Evolutionary conservation across 2,888 invertebrate species (phyloP).

Genomic region (Meta bourneti): DNA sequence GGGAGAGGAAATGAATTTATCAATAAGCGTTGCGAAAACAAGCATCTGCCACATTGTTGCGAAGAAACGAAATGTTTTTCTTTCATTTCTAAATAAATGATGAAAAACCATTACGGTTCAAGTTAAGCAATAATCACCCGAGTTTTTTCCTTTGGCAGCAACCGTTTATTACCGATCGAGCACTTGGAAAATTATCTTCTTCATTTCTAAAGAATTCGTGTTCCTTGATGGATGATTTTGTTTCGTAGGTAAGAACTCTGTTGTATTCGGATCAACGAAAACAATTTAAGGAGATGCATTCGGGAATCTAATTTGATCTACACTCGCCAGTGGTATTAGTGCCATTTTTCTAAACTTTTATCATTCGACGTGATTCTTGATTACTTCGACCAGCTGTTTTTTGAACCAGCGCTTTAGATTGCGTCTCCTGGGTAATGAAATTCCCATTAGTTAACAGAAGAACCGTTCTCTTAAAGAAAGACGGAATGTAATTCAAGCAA

Average conservation of each 20-base stretch:
- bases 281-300: too few species aligned
- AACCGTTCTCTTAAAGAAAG: too few species aligned
- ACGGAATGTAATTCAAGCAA: too few species aligned
- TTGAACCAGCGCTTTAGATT: too few species aligned
- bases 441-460: too few species aligned
- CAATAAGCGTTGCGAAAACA: conserved; percentile 72
- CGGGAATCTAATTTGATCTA: too few species aligned
- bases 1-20: conserved; percentile 59
- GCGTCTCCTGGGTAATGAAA: too few species aligned
- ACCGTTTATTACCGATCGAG: conserved; percentile 3
- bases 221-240: background rate
- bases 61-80: background rate
- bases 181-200: background rate
- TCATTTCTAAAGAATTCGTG: background rate
- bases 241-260: background rate
- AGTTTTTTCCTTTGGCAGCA: background rate
- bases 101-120: conserved; percentile 1
- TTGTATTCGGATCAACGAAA: background rate
- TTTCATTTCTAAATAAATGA: background rate
- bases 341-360: too few species aligned
- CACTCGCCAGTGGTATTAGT: too few species aligned
- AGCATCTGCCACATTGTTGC: conserved; percentile 42
- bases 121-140: conserved; percentile 27
- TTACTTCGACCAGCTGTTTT: too few species aligned
- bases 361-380: too few species aligned